Evolutionary conservation across 2,113 vertebrate species (phyloP).

Genomic region (Numida meleagris): DNA sequence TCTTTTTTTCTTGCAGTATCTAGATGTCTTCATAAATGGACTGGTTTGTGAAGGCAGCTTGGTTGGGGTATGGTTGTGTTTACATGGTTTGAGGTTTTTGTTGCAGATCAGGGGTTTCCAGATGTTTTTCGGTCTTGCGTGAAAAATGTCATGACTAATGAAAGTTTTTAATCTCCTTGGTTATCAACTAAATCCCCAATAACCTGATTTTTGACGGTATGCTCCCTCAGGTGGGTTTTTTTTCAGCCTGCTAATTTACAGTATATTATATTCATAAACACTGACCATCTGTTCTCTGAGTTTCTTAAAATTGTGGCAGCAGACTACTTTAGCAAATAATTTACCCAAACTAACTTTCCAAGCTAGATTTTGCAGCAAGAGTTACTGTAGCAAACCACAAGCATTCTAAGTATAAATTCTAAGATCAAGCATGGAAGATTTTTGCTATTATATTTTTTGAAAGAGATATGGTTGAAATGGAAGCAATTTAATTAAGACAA

Average conservation of each 20-base stretch:
- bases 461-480: not conserved
- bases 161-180: conserved; percentile 46
- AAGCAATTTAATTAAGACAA: conserved; percentile 15
- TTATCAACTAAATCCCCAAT: conserved; percentile 47
- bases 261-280: conserved; percentile 22
- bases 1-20: not conserved
- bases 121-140: not conserved
- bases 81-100: not conserved
- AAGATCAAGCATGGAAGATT: not conserved
- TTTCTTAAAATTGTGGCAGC: not conserved
- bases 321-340: conserved; percentile 12
- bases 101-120: not conserved
- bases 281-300: conserved; percentile 24
- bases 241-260: conserved; percentile 44
- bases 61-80: not conserved
- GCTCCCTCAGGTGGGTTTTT: conserved; percentile 35
- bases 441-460: not conserved
- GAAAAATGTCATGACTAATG: conserved; percentile 39
- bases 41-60: not conserved
- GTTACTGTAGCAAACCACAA: not conserved
- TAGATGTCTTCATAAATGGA: not conserved
- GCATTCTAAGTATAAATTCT: not conserved
- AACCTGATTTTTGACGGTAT: conserved; percentile 54
- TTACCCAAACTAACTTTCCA: not conserved
- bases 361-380: not conserved